A percentile compares a stretch with the other conserved stretches of the same genome.
Evolutionary conservation across 2,888 invertebrate genomes (phyloP).

Genomic region (Agrotis puta): DNA sequence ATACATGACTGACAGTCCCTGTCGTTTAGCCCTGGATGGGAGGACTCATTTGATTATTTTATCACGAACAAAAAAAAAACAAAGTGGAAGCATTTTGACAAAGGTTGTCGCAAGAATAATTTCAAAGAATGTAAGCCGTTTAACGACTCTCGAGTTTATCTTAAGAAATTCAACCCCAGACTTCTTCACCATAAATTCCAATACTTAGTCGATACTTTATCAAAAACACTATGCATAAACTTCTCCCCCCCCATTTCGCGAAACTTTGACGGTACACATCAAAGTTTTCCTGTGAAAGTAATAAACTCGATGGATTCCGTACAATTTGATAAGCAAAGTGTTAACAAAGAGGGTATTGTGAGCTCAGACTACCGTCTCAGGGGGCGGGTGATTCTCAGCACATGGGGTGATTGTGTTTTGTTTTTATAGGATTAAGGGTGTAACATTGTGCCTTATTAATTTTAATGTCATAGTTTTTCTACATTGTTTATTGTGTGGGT

Average conservation of each 20-base stretch:
- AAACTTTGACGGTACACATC: not conserved
- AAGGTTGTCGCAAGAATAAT: not conserved
- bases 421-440: conserved; percentile 43
- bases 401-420: conserved; percentile 35
- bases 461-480: not conserved
- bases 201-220: conserved; percentile 19
- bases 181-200: conserved; percentile 21
- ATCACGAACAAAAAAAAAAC: too few relatives aligned
- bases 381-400: conserved; percentile 61
- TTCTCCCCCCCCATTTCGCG: not conserved
- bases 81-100: not conserved
- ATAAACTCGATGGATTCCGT: conserved; percentile 41
- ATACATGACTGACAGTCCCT: too few relatives aligned
- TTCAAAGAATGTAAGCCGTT: not conserved
- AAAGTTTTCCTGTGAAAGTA: conserved; percentile 39
- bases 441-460: conserved; percentile 47
- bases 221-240: not conserved
- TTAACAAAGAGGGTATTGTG: conserved; percentile 3
- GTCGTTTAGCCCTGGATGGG: too few relatives aligned
- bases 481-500: too few relatives aligned
- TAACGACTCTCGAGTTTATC: not conserved
- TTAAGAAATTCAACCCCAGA: conserved; percentile 9
- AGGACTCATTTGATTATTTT: too few relatives aligned
- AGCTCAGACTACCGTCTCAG: conserved; percentile 31
- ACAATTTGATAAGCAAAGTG: conserved; percentile 42